Evolutionary conservation across 2,113 vertebrate genomes (phyloP).

Genomic region (Lepus americanus): DNA sequence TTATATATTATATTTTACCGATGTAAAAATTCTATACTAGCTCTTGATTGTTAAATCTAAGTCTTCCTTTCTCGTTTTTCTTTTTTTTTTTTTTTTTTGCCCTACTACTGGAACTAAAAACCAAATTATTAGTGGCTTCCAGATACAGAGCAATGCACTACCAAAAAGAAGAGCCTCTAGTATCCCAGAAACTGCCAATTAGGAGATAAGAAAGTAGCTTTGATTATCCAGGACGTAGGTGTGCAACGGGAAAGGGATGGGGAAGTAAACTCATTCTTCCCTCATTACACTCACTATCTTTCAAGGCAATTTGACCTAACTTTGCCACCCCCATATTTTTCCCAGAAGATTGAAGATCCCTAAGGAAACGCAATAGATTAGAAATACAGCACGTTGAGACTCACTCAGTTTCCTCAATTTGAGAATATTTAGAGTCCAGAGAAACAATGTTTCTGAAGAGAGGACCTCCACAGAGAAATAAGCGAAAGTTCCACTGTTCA

Average conservation of each 20-base stretch:
- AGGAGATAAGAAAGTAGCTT: neutral
- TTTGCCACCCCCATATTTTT: neutral
- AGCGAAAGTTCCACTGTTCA: neutral
- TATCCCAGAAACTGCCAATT: neutral
- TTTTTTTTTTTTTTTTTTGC: neutral
- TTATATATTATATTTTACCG: no score
- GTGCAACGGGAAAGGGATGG: neutral
- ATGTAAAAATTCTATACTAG: neutral
- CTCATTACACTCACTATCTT: neutral
- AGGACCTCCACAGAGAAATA: neutral
- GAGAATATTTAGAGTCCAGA: neutral
- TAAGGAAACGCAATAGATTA: neutral
- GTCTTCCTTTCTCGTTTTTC: neutral
- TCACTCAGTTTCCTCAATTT: neutral
- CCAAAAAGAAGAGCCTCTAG: neutral
- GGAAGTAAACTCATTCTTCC: neutral
- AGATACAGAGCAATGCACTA: neutral
- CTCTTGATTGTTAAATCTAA: neutral
- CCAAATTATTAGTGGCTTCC: neutral
- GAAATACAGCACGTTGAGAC: neutral
- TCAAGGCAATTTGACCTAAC: neutral
- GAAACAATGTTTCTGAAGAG: conserved; percentile 38
- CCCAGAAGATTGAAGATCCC: neutral
- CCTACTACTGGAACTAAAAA: neutral
- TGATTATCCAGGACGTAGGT: neutral